These are phyloP conservation scores for Sardinella longiceps DNA, from an alignment of 2,797 vertebrate species.

Conservation along the genomic window DNA sequence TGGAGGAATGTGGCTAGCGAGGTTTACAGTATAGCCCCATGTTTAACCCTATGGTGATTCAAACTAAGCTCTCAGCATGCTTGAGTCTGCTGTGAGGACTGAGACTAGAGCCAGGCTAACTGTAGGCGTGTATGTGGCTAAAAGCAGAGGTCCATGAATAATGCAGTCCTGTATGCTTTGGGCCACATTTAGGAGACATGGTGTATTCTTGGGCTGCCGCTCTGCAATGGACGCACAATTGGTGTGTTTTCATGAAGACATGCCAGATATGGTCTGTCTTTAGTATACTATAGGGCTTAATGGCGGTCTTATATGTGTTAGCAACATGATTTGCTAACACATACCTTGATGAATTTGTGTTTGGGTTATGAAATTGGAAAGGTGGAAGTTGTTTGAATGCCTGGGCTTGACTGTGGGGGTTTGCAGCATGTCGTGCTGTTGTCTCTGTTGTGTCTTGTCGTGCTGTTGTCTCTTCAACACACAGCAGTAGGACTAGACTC, in stretches of 20 bases:
- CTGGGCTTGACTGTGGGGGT: background rate
- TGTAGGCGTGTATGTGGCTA: background rate
- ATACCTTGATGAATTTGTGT: background rate
- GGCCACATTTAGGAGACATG: background rate
- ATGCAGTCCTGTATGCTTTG: background rate
- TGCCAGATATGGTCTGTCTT: background rate
- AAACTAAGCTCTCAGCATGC: background rate
- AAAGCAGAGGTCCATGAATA: background rate
- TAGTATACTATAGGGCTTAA: background rate
- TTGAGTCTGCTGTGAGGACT: background rate
- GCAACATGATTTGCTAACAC: background rate
- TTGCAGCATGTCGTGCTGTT: background rate
- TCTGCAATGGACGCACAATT: background rate
- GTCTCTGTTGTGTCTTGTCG: background rate
- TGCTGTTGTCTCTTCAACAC: background rate
- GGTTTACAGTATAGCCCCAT: background rate
- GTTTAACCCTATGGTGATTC: background rate
- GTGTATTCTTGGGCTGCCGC: background rate
- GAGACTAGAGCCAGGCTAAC: background rate
- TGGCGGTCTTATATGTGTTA: background rate
- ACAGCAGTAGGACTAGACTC: background rate
- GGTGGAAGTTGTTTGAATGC: background rate
- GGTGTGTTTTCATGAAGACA: background rate
- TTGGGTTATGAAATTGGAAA: background rate
- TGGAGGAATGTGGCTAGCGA: background rate